Evolutionary conservation across 2,113 vertebrate species (phyloP).

Genomic region (Nerophis lumbriciformis): DNA sequence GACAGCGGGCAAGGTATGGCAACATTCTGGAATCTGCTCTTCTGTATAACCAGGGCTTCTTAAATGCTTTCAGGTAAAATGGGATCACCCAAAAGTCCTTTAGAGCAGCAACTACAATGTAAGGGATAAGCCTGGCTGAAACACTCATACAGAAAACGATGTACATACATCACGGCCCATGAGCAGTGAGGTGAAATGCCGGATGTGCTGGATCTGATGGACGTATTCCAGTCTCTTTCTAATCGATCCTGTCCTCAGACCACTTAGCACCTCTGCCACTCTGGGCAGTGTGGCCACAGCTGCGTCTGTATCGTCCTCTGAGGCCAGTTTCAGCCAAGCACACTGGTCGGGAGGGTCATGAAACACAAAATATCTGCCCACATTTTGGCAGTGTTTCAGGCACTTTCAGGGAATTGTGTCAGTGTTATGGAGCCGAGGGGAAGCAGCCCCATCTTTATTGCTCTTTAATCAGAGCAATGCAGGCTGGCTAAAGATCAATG

Average conservation of each 20-base stretch:
- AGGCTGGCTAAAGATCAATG: constrained; percentile 74
- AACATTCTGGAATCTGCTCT: constrained; percentile 27
- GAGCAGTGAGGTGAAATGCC: constrained; percentile 49
- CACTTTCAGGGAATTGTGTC: constrained; percentile 49
- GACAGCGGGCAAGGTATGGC: constrained; percentile 17
- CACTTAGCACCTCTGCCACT: constrained; percentile 64
- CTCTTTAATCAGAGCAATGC: constrained; percentile 73
- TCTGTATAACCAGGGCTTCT: constrained; percentile 54
- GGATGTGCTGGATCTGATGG: constrained; percentile 56
- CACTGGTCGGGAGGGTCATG: constrained; percentile 34
- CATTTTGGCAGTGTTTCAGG: constrained; percentile 45
- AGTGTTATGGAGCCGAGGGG: constrained; percentile 51
- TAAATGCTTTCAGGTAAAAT: constrained; percentile 62
- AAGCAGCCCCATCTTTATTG: constrained; percentile 64
- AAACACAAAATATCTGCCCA: constrained; percentile 50
- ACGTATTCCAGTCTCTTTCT: constrained; percentile 38
- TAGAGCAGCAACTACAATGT: constrained; percentile 37
- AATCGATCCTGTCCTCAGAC: constrained; percentile 58
- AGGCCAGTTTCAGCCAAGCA: constrained; percentile 23
- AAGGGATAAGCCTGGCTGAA: constrained; percentile 38
- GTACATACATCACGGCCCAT: constrained; percentile 36
- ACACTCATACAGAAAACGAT: constrained; percentile 29
- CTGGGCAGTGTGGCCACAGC: constrained; percentile 44
- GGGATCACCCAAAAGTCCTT: constrained; percentile 57
- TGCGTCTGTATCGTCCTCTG: constrained; percentile 41